phyloP scores from a whole-genome alignment of 2,888 invertebrate species.

The Drosophila tripunctata region DNA sequence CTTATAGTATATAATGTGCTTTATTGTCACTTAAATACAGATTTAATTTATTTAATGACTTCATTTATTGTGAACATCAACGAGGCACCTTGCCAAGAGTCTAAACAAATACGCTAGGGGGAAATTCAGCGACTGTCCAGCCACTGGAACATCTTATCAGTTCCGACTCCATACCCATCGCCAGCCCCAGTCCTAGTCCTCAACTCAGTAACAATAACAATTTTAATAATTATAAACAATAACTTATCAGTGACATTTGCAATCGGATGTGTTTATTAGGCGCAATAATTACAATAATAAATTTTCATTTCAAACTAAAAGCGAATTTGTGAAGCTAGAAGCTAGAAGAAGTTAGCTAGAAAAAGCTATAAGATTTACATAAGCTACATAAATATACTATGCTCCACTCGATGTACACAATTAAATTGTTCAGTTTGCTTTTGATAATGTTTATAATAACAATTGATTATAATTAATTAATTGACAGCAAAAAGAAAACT shows the following conservation, averaged over 20 bases:
- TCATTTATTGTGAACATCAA: constrained; percentile 51
- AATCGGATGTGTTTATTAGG: constrained; percentile 47
- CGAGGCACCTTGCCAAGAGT: constrained; percentile 29
- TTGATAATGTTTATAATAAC: background rate
- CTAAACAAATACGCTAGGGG: background rate
- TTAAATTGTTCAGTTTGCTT: too few relatives aligned
- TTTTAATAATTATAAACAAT: constrained; percentile 30
- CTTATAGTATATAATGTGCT: constrained; percentile 67
- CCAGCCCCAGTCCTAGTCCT: background rate
- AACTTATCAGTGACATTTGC: constrained; percentile 62
- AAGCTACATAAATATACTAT: too few relatives aligned
- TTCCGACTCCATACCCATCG: constrained; percentile 6
- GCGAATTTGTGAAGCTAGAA: constrained; percentile 5
- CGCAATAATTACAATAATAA: constrained; percentile 47
- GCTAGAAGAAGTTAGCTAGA: too few relatives aligned
- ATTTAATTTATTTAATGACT: constrained; percentile 76
- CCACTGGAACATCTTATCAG: constrained; percentile 28
- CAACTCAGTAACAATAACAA: constrained; percentile 8
- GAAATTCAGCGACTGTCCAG: constrained; percentile 13
- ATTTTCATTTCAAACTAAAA: constrained; percentile 20
- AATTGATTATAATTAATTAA: constrained; percentile 33
- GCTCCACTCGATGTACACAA: too few relatives aligned
- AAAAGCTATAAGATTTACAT: background rate
- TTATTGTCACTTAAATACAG: constrained; percentile 73
- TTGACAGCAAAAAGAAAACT: constrained; percentile 34